These are phyloP conservation scores for Myripristis murdjan DNA, from an alignment of 2,797 vertebrate genomes.

Conservation along the genomic window DNA sequence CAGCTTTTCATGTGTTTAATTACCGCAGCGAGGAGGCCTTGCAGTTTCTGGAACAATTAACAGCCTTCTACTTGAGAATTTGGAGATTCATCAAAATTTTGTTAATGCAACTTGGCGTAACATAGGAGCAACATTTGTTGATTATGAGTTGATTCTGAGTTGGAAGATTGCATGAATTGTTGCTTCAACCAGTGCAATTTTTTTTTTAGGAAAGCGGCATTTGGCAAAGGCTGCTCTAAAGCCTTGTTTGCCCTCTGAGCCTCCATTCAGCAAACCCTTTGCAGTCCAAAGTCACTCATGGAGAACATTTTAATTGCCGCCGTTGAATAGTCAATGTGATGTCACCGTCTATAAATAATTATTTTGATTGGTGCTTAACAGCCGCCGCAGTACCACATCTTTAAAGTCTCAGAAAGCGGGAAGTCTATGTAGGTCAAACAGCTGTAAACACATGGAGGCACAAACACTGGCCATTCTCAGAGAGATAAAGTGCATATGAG, in stretches of 20 bases:
- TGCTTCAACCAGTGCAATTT: constrained; percentile 15
- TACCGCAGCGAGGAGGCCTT: background rate
- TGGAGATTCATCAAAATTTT: background rate
- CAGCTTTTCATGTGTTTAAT: constrained; percentile 26
- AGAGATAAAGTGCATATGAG: background rate
- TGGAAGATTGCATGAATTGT: constrained; percentile 4
- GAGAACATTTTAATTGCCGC: constrained; percentile 78
- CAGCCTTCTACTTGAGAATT: background rate
- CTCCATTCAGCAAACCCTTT: constrained; percentile 25
- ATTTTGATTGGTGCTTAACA: background rate
- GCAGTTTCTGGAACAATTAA: background rate
- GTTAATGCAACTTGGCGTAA: no score
- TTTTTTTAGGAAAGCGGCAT: constrained; percentile 40
- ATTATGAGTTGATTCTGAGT: background rate
- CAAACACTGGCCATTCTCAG: no score
- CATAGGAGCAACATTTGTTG: background rate
- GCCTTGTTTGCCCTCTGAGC: constrained; percentile 28
- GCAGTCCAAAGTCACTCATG: constrained; percentile 56
- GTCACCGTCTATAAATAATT: constrained; percentile 19
- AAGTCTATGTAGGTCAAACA: background rate
- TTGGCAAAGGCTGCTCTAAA: constrained; percentile 10
- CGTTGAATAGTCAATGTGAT: constrained; percentile 33
- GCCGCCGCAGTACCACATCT: background rate
- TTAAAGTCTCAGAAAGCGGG: background rate
- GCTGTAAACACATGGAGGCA: background rate